Evolutionary conservation across 2,888 invertebrate genomes (phyloP), one percentile per base, ranked within the genome.

Genomic region (Phalera bucephala): DNA sequence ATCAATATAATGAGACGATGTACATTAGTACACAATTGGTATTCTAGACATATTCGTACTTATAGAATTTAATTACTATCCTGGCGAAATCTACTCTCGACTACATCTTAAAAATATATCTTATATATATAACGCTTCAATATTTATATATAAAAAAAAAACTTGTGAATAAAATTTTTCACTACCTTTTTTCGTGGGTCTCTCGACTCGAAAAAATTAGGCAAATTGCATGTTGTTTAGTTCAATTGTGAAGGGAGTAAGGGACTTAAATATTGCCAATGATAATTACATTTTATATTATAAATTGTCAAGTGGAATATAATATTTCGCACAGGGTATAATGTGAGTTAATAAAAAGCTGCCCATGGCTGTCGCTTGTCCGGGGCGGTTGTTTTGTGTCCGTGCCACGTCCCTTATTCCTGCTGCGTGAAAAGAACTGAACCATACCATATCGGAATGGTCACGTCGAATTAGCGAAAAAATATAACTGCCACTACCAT

Each of bases 1-100:
- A 89, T 78, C 89, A 89, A 89, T 83, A 85, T 85, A 80, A 82
- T 80, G 82, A 84, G 72, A 85, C 71, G 73, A 77, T 83, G 87
- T 87, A 82, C 82, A 72, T 75, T 77, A 79, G 82, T 85, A 84
- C 86, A 77, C 85, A 80, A 80, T 83, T 82, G 87, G 83, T 87
- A 86, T 83, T 85, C 82, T 87, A 85, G 82, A 80, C 77, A 80
- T 86, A 84, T 71, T 80, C 74, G 74, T 84, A 80, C 77, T 74
- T 78, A 69, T 85, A 87, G 81, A 79, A 74, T 80, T 80, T 72
- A 79, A 82, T 78, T 80, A 72, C 80, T 84, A 73, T 79, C 77
- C 76, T 77, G 70, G 67, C 72, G 62, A 63, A 69, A 66, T 72
- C 71, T 76, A 74, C 66, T 69, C 67, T 72, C 57, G 52, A 71